A percentile compares a stretch with the other conserved stretches of the same genome.
These are phyloP conservation scores for Ennomos fuscantarius DNA, from an alignment of 2,888 invertebrate genomes.

Conservation along the genomic window DNA sequence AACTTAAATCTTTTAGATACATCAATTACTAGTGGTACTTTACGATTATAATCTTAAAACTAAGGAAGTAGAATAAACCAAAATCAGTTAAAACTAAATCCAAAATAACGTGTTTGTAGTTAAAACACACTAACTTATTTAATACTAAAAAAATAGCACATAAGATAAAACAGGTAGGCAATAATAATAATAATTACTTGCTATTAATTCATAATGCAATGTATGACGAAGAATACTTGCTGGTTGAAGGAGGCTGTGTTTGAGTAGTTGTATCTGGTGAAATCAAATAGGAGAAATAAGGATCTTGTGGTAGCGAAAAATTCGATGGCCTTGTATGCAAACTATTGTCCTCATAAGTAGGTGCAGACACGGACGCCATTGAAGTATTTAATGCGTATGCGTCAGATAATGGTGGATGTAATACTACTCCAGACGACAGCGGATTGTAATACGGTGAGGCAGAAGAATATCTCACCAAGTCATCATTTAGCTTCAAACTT, in stretches of 20 bases:
- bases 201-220: slow-evolving; percentile 62
- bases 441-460: slow-evolving; percentile 68
- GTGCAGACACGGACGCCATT: slow-evolving; percentile 56
- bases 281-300: slow-evolving; percentile 68
- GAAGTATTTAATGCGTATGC: slow-evolving; percentile 60
- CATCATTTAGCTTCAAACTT: slow-evolving; percentile 71
- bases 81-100: too few relatives aligned
- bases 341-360: slow-evolving; percentile 69
- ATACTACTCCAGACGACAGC: slow-evolving; percentile 59
- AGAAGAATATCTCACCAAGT: slow-evolving; percentile 63
- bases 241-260: slow-evolving; percentile 53
- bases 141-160: too few relatives aligned
- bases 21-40: too few relatives aligned
- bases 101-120: too few relatives aligned
- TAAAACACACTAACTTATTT: not conserved
- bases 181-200: too few relatives aligned
- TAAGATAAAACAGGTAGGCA: too few relatives aligned
- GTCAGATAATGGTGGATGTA: slow-evolving; percentile 66
- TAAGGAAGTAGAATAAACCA: too few relatives aligned
- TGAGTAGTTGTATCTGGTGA: slow-evolving; percentile 61
- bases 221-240: slow-evolving; percentile 70
- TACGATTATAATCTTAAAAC: too few relatives aligned
- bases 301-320: slow-evolving; percentile 63
- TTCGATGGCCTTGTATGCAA: slow-evolving; percentile 57
- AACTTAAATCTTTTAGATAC: too few relatives aligned